Conservation (phyloP, 1,140 invertebrate species). For the Colletes gigas region DNA sequence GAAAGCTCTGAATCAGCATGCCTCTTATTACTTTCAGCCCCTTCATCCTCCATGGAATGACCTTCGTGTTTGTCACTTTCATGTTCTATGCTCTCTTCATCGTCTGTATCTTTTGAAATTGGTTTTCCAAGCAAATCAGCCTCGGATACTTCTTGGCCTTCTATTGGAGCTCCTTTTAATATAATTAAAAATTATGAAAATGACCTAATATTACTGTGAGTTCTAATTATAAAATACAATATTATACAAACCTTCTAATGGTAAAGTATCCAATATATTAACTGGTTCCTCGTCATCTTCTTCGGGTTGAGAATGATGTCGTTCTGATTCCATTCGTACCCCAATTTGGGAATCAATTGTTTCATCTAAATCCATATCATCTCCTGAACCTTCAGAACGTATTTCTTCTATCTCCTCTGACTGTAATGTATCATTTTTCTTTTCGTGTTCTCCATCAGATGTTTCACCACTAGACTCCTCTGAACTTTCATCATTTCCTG, state of each 20-base stretch:
- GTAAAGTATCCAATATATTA: slow-evolving; percentile 78
- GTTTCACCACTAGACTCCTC: slow-evolving; percentile 75
- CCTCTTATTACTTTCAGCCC: slow-evolving; percentile 68
- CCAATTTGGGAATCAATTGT: slow-evolving; percentile 80
- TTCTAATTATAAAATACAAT: slow-evolving; percentile 9
- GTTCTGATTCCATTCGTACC: slow-evolving; percentile 74
- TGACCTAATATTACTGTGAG: slow-evolving; percentile 16
- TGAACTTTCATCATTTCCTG: slow-evolving; percentile 71
- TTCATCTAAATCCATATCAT: slow-evolving; percentile 80
- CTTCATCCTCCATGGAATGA: slow-evolving; percentile 73
- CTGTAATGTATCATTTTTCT: slow-evolving; percentile 67
- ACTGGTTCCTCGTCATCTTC: slow-evolving; percentile 75
- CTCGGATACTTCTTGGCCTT: slow-evolving; percentile 78
- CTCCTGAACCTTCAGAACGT: slow-evolving; percentile 76
- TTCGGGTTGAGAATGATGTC: slow-evolving; percentile 63
- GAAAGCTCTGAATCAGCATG: slow-evolving; percentile 69
- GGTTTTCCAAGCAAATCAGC: slow-evolving; percentile 76
- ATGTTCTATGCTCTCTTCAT: slow-evolving; percentile 74
- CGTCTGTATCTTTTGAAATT: slow-evolving; percentile 75
- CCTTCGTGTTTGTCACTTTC: slow-evolving; percentile 70
- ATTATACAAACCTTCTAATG: slow-evolving; percentile 75
- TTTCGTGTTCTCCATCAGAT: slow-evolving; percentile 70
- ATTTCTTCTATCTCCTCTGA: slow-evolving; percentile 75
- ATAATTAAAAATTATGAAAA: slow-evolving; percentile 13
- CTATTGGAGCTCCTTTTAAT: slow-evolving; percentile 75